These are phyloP conservation scores for Phengaris alcon DNA, from an alignment of 2,888 invertebrate genomes.

Conservation along the genomic window DNA sequence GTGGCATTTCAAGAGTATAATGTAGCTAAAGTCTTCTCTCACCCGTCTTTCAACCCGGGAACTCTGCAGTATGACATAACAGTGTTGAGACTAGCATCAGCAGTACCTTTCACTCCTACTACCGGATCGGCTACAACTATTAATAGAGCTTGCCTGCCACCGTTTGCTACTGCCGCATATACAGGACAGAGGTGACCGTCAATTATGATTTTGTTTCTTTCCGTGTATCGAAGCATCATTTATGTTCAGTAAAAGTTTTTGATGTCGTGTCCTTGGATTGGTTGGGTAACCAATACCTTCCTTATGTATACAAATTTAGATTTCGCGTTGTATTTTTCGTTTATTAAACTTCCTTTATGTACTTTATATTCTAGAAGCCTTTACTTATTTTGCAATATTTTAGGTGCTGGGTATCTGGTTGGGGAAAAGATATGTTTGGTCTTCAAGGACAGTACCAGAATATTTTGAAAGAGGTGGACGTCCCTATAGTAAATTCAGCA, in stretches of 20 bases:
- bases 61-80: constrained; percentile 91
- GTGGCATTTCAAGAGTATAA: constrained; percentile 82
- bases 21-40: constrained; percentile 79
- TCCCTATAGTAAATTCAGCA: constrained; percentile 82
- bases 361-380: too few relatives aligned
- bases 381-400: constrained; percentile 26
- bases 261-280: too few relatives aligned
- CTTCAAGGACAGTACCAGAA: constrained; percentile 79
- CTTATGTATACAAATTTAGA: too few relatives aligned
- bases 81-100: constrained; percentile 82
- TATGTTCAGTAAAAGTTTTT: too few relatives aligned
- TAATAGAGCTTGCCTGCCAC: constrained; percentile 81
- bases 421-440: constrained; percentile 90
- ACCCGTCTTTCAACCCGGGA: constrained; percentile 83
- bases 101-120: constrained; percentile 73
- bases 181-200: constrained; percentile 71
- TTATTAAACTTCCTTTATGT: too few relatives aligned
- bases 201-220: background rate
- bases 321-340: too few relatives aligned
- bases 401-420: constrained; percentile 87
- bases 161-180: constrained; percentile 55
- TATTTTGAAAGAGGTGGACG: constrained; percentile 86
- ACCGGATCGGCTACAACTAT: constrained; percentile 77
- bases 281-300: too few relatives aligned
- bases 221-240: background rate